phyloP scores from a whole-genome alignment of 2,797 vertebrate genomes.

The Mus spretus region DNA sequence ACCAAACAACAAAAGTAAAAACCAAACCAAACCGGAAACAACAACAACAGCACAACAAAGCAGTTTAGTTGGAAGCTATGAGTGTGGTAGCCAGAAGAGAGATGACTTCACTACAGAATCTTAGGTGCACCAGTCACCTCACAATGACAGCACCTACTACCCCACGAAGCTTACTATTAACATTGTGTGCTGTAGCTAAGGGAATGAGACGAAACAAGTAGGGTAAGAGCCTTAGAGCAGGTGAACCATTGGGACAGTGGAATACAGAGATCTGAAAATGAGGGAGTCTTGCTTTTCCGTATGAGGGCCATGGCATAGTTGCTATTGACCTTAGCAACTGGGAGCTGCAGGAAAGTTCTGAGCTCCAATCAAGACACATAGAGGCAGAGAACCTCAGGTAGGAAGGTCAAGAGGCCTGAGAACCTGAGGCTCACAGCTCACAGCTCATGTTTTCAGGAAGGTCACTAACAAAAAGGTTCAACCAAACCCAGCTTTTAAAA shows the following conservation, averaged over 20 bases:
- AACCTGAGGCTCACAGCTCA: neutral
- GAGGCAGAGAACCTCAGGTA: neutral
- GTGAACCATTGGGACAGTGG: neutral
- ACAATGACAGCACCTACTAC: neutral
- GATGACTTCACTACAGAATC: neutral
- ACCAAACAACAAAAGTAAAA: neutral
- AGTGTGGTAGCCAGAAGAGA: neutral
- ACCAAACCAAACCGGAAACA: neutral
- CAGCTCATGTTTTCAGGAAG: neutral
- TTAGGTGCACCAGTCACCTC: neutral
- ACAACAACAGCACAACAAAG: neutral
- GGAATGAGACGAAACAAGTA: slow-evolving; percentile 24
- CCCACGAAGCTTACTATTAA: neutral
- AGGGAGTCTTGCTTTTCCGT: neutral
- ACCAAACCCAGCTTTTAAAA: neutral
- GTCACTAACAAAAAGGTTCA: neutral
- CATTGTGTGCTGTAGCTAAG: neutral
- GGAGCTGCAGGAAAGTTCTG: neutral
- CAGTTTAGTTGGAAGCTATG: neutral
- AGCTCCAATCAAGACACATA: neutral
- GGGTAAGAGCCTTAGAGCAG: neutral
- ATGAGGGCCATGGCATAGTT: neutral
- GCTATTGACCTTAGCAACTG: slow-evolving; percentile 13
- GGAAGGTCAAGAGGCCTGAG: neutral
- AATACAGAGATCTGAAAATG: neutral